Evolutionary conservation across 2,888 invertebrate species (phyloP).

Genomic region (Chorisops tibialis): DNA sequence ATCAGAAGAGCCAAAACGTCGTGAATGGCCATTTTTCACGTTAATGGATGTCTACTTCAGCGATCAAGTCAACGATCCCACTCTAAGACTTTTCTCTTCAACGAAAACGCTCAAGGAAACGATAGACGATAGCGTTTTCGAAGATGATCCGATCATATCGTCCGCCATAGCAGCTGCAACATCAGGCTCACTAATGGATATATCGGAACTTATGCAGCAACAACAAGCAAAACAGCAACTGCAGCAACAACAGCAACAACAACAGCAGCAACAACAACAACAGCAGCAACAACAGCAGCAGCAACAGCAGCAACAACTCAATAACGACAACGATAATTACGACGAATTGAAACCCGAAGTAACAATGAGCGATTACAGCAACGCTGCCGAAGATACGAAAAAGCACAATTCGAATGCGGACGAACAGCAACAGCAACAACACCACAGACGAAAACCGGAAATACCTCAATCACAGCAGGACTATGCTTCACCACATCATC

Average conservation of each 20-base stretch:
- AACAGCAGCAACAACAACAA: conserved; percentile 18
- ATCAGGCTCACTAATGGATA: conserved; percentile 51
- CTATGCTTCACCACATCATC: conserved; percentile 39
- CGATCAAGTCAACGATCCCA: conserved; percentile 54
- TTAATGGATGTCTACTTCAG: conserved; percentile 53
- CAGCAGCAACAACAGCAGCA: too few species aligned
- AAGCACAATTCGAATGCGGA: conserved; percentile 36
- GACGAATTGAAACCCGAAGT: conserved; percentile 27
- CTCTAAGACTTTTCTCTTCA: conserved; percentile 51
- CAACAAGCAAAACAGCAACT: conserved; percentile 39
- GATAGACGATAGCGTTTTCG: conserved; percentile 51
- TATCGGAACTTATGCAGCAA: conserved; percentile 48
- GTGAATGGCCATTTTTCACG: conserved; percentile 53
- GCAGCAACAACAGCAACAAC: conserved; percentile 8
- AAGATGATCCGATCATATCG: conserved; percentile 52
- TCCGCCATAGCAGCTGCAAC: conserved; percentile 52
- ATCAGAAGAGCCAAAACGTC: conserved; percentile 52
- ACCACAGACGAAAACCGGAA: conserved; percentile 45
- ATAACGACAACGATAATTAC: conserved; percentile 38
- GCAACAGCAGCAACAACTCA: conserved; percentile 36
- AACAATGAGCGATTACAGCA: conserved; percentile 28
- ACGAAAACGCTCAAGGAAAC: conserved; percentile 52
- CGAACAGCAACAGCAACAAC: conserved; percentile 43
- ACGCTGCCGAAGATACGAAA: conserved; percentile 44
- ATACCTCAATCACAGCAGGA: conserved; percentile 36